Evolutionary conservation across 2,888 invertebrate species (phyloP).

Genomic region (Escarpia spicata): DNA sequence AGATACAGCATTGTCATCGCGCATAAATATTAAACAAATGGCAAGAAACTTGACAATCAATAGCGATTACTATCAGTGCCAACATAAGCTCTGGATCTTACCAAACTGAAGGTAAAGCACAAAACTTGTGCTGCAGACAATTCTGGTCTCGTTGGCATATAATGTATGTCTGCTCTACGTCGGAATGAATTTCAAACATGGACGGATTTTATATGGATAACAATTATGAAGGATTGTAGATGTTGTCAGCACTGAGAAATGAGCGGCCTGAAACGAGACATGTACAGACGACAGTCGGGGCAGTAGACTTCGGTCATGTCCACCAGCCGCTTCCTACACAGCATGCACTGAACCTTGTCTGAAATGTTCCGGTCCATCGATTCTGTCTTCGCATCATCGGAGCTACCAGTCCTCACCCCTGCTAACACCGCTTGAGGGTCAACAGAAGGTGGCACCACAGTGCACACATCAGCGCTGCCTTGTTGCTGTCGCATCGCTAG

Average conservation of each 20-base stretch:
- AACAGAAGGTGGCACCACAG: background rate
- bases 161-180: background rate
- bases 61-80: background rate
- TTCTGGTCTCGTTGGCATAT: background rate
- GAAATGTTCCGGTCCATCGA: background rate
- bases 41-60: background rate
- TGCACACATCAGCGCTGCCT: background rate
- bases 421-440: background rate
- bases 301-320: background rate
- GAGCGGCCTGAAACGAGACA: background rate
- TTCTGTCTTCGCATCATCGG: background rate
- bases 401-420: background rate
- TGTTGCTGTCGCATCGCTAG: background rate
- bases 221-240: background rate
- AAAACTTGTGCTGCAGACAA: background rate
- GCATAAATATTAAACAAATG: background rate
- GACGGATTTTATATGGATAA: background rate
- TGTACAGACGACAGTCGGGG: background rate
- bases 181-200: background rate
- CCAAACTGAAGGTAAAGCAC: background rate
- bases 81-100: background rate
- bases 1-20: background rate
- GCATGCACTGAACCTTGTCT: background rate
- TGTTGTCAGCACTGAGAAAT: conserved; percentile 1
- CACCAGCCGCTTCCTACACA: background rate